Evolutionary conservation across 2,113 vertebrate species (phyloP), one percentile per base, ranked within the genome.

Genomic region (Mus pahari): DNA sequence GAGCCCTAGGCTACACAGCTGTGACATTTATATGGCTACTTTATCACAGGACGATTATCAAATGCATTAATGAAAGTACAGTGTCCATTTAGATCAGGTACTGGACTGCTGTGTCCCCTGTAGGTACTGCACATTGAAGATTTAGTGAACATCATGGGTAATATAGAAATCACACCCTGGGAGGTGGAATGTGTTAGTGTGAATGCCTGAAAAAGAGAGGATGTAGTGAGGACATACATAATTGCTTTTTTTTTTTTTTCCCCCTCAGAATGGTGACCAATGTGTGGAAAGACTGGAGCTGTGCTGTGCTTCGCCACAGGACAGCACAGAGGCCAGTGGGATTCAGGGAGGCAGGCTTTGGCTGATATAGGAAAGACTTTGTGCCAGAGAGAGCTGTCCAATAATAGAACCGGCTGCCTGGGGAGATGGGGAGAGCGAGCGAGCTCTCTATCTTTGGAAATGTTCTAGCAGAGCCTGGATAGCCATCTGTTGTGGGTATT

Each of bases 401-500:
- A 97, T 97, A 97, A 98, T 97, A 97, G 97, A 97, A 97, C 86
- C 19, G 95, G 97, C 96, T 97, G 97, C 97, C 97, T 97, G 94
- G 97, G 96, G 96, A 98, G 96, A 91, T 98, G 95, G 96, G 90
- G 95, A 79, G 89, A 96, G 96, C 17, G 48, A 96, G 79, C 33
- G 11, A 92, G 92, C 89, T 77, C 96, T 97, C 97, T 97, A 98
- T 98, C 97, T 98, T 98, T 98, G 97, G 97, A 98, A 97, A 98
- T 97, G 97, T 98, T 97, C 97, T 97, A 97, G 91, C 95, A 60
- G 96, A 95, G 97, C 87, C 96, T 96, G 97, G 91, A 92, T 97
- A 95, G 94, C 97, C 97, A 98, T 98, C 97, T 98, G 97, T 97
- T 64, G 10, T 97, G 95, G 96, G 96, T 97, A 96, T 98, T 98